Evolutionary conservation across 2,797 vertebrate genomes (phyloP), one percentile per base, ranked within the genome.

Genomic region (Siniperca undulata): DNA sequence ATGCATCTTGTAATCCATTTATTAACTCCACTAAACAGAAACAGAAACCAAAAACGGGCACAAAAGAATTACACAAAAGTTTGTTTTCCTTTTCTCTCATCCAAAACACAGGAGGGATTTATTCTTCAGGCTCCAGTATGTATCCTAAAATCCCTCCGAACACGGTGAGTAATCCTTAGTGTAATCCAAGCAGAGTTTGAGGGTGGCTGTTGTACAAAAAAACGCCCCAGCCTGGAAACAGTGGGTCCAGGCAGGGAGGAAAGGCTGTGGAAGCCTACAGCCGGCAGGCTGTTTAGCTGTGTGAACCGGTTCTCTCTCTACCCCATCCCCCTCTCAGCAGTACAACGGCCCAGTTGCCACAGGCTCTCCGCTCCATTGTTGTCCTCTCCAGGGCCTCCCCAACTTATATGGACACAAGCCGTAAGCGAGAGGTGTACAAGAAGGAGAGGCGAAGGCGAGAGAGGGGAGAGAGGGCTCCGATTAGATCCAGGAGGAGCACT

Each of bases 1-100:
- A 89, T 96, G 96, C 95, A 96, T 96, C 89, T 95, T 96, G 95
- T 95, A 96, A 95, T 96, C 95, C 95, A 96, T 95, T 95, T 93
- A 95, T 74, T 86, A 93, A 87, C 68, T 90, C 90, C 82, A 80
- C 85, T 77, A 77, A 80, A 91, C 80, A 86, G 86, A 93, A 94
- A 93, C 74, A 84, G 82, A 91, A 93, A 90, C 77, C 83, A 77
- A 90, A 85, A 88, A 66, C 79, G 24, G 71, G 74, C 72, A 81
- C 9, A 65, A 82, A 80, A 84, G n/a, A 82, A 80, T 82, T 59
- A 86, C 14, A 86, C 24, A 86, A 82, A 93, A 91, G 90, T 95
- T 93, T 68, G 74, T 81, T 79, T 86, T 88, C 78, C 56, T 64
- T 86, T 83, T 86, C 77, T 76, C 80, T 86, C 81, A 80, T 85